Percentiles rank a stretch among this genome's conserved stretches.
Evolutionary conservation across 2,888 invertebrate species (phyloP).

Genomic region (Trichogramma dendrolimi): DNA sequence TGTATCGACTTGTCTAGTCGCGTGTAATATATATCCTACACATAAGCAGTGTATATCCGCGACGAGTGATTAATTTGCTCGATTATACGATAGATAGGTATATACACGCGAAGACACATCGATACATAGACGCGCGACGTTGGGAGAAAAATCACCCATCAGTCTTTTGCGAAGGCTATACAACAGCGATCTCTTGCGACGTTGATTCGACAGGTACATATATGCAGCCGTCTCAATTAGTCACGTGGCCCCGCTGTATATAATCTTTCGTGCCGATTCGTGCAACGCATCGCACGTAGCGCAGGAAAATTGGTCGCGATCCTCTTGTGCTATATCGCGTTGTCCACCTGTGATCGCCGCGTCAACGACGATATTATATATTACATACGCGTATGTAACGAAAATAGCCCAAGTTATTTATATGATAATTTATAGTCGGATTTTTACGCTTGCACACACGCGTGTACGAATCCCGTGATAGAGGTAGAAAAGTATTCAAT

Average conservation of each 20-base stretch:
- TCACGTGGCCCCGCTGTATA: background rate
- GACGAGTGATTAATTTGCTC: constrained; percentile 15
- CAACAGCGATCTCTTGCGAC: constrained; percentile 9
- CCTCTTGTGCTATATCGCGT: background rate
- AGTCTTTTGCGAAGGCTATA: background rate
- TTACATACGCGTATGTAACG: too few relatives aligned
- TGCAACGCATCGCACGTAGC: background rate
- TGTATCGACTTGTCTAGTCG: too few relatives aligned
- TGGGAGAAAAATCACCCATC: constrained; percentile 9
- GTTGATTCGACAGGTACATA: background rate
- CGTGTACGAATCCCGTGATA: too few relatives aligned
- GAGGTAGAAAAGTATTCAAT: too few relatives aligned
- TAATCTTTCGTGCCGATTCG: background rate
- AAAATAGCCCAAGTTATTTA: too few relatives aligned
- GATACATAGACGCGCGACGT: background rate
- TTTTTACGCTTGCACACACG: too few relatives aligned
- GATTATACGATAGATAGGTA: background rate
- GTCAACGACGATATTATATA: too few relatives aligned
- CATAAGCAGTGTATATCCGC: background rate
- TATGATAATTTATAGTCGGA: too few relatives aligned
- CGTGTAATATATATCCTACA: too few relatives aligned
- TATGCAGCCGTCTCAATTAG: constrained; percentile 11
- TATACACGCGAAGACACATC: background rate
- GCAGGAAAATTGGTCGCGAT: constrained; percentile 5
- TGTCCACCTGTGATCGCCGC: background rate